Evolutionary conservation across 2,113 vertebrate species (phyloP).

Genomic region (Microcebus ravelobensis): DNA sequence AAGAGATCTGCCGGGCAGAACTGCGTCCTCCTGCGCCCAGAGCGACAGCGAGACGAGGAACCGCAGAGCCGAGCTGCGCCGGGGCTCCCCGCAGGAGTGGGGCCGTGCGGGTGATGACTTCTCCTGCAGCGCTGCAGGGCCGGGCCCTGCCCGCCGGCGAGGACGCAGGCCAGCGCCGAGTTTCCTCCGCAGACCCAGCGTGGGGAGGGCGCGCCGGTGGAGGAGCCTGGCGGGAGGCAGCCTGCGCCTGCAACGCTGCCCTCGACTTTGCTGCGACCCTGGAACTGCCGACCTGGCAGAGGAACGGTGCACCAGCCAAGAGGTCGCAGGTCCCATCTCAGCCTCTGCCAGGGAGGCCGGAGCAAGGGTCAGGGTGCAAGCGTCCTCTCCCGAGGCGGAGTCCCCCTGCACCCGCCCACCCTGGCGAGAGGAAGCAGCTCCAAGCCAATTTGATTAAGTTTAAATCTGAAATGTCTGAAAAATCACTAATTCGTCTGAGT

Average conservation of each 20-base stretch:
- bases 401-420: not conserved
- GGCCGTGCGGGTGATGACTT: not conserved
- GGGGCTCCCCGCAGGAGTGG: not conserved
- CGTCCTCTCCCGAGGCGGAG: not conserved
- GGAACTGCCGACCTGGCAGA: too few species aligned
- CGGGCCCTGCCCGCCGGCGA: too few species aligned
- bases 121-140: not conserved
- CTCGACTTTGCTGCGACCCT: too few species aligned
- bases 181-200: too few species aligned
- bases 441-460: not conserved
- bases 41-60: too few species aligned
- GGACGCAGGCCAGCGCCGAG: not conserved
- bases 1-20: not conserved
- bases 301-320: too few species aligned
- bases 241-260: too few species aligned
- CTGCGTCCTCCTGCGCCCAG: too few species aligned
- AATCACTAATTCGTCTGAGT: not conserved
- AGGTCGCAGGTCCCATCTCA: not conserved
- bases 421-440: not conserved
- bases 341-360: not conserved
- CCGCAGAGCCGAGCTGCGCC: too few species aligned
- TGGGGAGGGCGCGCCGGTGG: too few species aligned
- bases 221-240: too few species aligned
- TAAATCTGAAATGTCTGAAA: not conserved
- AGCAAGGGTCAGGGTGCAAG: not conserved